Base-by-base conservation (phyloP, 2,113 vertebrate species). In the Hippocampus zosterae region DNA sequence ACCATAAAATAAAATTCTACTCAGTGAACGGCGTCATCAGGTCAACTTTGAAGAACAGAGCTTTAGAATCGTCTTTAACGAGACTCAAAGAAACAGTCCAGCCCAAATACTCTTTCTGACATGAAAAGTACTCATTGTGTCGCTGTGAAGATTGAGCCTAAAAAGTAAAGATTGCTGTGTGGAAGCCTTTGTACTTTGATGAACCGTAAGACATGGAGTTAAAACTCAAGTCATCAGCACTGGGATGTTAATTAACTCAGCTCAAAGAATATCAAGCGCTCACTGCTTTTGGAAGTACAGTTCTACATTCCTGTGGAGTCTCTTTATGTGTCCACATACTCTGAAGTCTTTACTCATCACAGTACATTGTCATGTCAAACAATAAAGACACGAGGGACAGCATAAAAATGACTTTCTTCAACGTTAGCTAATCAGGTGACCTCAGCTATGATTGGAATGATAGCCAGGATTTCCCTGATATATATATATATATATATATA, bases 261-360 rank as follows among this genome's bases (percentile, higher is more conserved):
- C 65, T 81, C 82, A 86, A 79, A 85, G 85, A 67, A 71, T 84
- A 77, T 77, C 77, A 68, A 78, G 81, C 78, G 81, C 86, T 82
- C 48, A 82, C 68, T 72, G 84, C 75, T 88, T 92, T 87, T 87
- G 63, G 67, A 64, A 82, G 73, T 83, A 90, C 80, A 92, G 76
- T 76, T 87, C 85, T 5, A 92, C 89, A 92, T 92, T 92, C 92
- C 87, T 83, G 44, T 67, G 48, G 66, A 23, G 72, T 50, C 62
- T 84, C 77, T 85, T 81, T 81, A 56, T 80, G 63, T 73, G 70
- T 66, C 40, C 41, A n/a, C 44, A 70, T 6, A 37, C 72, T 72
- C 19, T 71, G 48, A 72, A 75, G 18, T 59, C 46, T 59, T 56
- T 40, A 64, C 65, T 70, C 41, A 64, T n/a, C 37, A 41, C 60